A percentile compares a stretch with the other conserved stretches of the same genome.
These are phyloP conservation scores for Nyctibius bracteatus DNA, from an alignment of 2,113 vertebrate genomes.

Conservation along the genomic window DNA sequence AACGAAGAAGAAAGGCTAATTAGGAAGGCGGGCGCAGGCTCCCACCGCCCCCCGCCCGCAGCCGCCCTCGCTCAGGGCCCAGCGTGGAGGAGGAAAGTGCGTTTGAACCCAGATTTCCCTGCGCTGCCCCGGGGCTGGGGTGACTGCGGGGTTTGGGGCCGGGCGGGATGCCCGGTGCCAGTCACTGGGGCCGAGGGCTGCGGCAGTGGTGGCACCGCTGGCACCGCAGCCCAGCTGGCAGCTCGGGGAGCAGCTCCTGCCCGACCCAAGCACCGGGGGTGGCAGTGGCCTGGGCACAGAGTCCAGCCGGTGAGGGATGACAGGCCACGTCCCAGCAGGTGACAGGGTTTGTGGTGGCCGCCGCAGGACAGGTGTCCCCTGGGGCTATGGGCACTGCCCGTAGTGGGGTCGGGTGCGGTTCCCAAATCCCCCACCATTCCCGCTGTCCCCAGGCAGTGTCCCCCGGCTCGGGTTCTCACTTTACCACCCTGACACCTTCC, in stretches of 20 bases:
- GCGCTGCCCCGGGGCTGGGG: neutral
- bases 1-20: neutral
- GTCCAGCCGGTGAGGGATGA: no score
- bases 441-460: neutral
- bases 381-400: no score
- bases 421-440: neutral
- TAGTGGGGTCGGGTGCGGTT: fast-evolving
- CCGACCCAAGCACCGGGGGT: no score
- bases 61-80: neutral
- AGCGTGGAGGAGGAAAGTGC: neutral
- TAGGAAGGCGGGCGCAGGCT: neutral
- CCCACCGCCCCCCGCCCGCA: neutral
- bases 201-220: no score
- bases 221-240: no score
- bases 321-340: no score
- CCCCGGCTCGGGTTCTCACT: neutral
- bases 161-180: fast-evolving
- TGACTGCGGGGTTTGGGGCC: neutral
- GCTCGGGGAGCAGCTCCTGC: no score
- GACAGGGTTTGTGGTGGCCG: no score
- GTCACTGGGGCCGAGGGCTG: neutral
- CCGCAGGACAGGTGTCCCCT: no score
- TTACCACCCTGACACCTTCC: neutral
- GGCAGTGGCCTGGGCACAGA: no score
- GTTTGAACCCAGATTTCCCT: neutral